phyloP scores from a whole-genome alignment of 2,888 invertebrate species.

The Abscondita cerata region DNA sequence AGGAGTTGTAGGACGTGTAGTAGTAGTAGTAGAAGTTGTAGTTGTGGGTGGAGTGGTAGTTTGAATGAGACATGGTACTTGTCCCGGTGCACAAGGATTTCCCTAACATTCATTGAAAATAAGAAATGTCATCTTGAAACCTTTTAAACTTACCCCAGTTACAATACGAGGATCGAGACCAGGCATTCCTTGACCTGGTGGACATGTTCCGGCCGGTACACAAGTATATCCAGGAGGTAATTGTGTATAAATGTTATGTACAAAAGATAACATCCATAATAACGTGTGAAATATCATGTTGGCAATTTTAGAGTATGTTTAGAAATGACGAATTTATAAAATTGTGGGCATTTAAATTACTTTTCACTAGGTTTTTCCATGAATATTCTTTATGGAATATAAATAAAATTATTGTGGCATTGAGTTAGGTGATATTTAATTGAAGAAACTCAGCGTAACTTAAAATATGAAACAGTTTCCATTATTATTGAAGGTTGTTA shows the following conservation, averaged over 20 bases:
- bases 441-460: conserved; percentile 18
- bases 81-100: conserved; percentile 47
- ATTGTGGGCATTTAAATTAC: background rate
- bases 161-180: conserved; percentile 51
- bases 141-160: conserved; percentile 40
- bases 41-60: conserved; percentile 37
- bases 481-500: background rate
- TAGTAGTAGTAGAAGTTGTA: background rate
- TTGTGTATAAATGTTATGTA: conserved; percentile 7
- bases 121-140: background rate
- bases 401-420: conserved; percentile 15
- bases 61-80: conserved; percentile 44
- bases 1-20: too few relatives aligned
- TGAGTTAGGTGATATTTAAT: conserved; percentile 14
- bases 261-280: conserved; percentile 1
- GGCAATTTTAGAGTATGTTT: background rate
- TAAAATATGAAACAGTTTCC: conserved; percentile 13
- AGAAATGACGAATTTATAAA: background rate
- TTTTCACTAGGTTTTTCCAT: conserved; percentile 14
- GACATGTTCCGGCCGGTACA: conserved; percentile 48
- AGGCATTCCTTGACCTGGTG: conserved; percentile 32
- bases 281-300: conserved; percentile 12
- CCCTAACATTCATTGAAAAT: conserved; percentile 18
- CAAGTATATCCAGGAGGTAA: conserved; percentile 43
- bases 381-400: background rate